Percentiles rank a stretch among this genome's conserved stretches.
Conservation (phyloP, 2,113 vertebrate species). For the Nibea albiflora region DNA sequence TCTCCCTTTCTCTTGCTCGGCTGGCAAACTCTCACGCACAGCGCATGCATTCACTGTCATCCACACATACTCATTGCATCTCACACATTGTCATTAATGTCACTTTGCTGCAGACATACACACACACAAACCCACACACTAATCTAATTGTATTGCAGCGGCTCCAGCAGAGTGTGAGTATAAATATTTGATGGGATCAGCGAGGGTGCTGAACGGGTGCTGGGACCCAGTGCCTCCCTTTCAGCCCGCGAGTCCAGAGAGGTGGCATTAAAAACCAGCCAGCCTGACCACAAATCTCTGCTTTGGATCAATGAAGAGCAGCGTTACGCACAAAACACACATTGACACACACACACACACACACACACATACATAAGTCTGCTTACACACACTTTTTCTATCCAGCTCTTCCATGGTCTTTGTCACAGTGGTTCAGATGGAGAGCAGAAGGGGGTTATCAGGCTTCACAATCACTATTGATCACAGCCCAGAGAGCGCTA, state of each 20-base stretch:
- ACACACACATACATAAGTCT: not conserved
- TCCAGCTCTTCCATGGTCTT: not conserved
- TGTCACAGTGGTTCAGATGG: slow-evolving; percentile 34
- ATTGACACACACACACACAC: slow-evolving; percentile 15
- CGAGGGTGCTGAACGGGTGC: slow-evolving; percentile 24
- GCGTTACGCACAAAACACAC: slow-evolving; percentile 15
- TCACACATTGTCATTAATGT: not conserved
- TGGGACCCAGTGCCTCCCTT: slow-evolving; percentile 36
- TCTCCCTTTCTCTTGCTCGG: not conserved
- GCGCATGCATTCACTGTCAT: slow-evolving; percentile 1
- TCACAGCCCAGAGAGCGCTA: slow-evolving; percentile 23
- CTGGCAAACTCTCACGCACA: not conserved
- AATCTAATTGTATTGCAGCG: slow-evolving; percentile 56
- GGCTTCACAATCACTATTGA: slow-evolving; percentile 57
- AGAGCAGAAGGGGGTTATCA: slow-evolving; percentile 46
- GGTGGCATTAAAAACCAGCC: slow-evolving; percentile 24
- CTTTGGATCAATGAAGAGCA: slow-evolving; percentile 45
- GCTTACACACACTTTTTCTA: slow-evolving; percentile 14
- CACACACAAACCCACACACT: slow-evolving; percentile 20
- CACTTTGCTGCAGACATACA: slow-evolving; percentile 20
- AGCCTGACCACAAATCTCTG: slow-evolving; percentile 42
- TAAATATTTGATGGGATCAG: slow-evolving; percentile 71
- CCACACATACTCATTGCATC: not conserved
- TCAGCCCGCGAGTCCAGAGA: slow-evolving; percentile 22
- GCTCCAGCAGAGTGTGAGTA: slow-evolving; percentile 54